Percentiles rank a stretch among this genome's conserved stretches.
Conservation (phyloP, 1,140 invertebrate genomes). For the Trypoxylus dichotomus region DNA sequence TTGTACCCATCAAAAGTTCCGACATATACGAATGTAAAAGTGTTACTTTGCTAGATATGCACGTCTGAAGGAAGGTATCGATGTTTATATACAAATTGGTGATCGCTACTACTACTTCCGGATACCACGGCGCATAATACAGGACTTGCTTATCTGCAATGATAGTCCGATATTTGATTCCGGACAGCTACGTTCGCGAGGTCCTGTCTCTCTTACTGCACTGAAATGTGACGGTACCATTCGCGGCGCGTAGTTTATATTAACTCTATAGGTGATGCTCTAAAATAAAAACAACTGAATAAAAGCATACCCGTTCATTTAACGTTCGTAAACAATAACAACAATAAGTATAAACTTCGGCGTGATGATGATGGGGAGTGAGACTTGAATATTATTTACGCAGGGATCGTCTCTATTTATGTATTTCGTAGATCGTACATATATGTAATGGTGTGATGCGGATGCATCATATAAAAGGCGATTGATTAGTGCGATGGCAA, state of each 20-base stretch:
- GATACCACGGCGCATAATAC: slow-evolving; percentile 1
- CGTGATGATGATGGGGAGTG: background rate
- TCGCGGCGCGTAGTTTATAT: background rate
- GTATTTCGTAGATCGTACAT: background rate
- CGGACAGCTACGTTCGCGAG: background rate
- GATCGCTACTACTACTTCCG: background rate
- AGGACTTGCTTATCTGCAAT: slow-evolving; percentile 9
- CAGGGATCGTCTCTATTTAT: background rate
- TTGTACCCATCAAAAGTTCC: slow-evolving; percentile 21
- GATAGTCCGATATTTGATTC: slow-evolving; percentile 19
- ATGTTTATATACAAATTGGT: background rate
- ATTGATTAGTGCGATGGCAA: background rate
- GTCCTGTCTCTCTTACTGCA: background rate
- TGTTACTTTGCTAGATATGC: background rate
- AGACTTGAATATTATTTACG: background rate
- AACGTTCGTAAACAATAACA: too few relatives aligned
- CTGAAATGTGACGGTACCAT: background rate
- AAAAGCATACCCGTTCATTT: background rate
- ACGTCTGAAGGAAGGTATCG: background rate
- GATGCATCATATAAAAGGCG: background rate
- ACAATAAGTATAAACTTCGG: background rate
- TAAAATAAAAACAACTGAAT: background rate
- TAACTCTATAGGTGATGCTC: background rate
- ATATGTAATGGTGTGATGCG: background rate
- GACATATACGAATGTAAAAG: background rate